Base-by-base conservation (phyloP, 2,888 invertebrate species). In the Corbicula japonica region DNA sequence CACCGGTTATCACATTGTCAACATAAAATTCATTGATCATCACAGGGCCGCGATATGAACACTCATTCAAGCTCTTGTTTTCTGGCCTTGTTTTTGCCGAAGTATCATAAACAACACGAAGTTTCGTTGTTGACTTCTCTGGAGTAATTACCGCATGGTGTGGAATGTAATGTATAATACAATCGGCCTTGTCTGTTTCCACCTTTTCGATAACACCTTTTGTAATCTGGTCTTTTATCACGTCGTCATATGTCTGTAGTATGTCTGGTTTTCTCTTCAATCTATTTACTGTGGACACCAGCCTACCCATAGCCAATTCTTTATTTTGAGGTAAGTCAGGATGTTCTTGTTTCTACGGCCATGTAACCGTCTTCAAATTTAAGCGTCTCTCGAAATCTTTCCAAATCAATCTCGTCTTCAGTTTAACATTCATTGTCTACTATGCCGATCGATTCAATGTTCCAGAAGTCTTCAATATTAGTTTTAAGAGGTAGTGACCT, bases 51-150 rank as follows among this genome's bases (percentile, higher is more conserved):
- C 60, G 26, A 48, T 60, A 48, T 18, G 72, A 41, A 35, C 72
- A 76, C 5, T 76, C 72, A 48, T 76, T 72, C 5, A 76, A 44
- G 48, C 76, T 72, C 18, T 54, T 54, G 21, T 72, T 60, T 15
- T 60, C 30, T 3, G 28, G n/a, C 12, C 35, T 35, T 34, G 30
- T n/a, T 46, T 69, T 71, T 2, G 70, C 62, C n/a, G 62, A n/a
- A n/a, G n/a, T n/a, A n/a, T n/a, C n/a, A n/a, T n/a, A n/a, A n/a
- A n/a, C n/a, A n/a, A n/a, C n/a, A 69, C 69, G 1, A n/a, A 38
- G n/a, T 41, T 69, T 69, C n/a, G 72, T 72, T 4, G 54, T 63
- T 8, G 44, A 10, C 23, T 56, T 72, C 23, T 30, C 2, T 23
- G 63, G 72, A 28, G 41, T 72, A 15, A 72, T 44, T 21, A 72